phyloP scores from a whole-genome alignment of 2,797 vertebrate genomes.

The Lagocephalus sceleratus region DNA sequence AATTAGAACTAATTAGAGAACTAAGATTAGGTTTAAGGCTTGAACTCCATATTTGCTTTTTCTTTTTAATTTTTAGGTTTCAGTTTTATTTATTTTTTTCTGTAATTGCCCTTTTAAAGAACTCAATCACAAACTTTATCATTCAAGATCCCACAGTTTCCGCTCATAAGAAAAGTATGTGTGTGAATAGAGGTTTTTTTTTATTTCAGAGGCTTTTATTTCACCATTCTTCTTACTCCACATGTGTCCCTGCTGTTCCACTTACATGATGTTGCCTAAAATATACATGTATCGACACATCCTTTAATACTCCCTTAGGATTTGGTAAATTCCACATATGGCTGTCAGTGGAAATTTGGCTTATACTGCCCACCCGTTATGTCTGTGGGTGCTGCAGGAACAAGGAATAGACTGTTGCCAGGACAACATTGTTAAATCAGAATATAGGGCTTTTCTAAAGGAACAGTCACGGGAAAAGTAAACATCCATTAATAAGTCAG shows the following conservation, averaged over 20 bases:
- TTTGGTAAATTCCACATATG: constrained; percentile 32
- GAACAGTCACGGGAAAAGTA: too few relatives aligned
- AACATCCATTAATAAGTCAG: not conserved
- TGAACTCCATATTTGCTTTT: too few relatives aligned
- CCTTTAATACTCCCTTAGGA: not conserved
- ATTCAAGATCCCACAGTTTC: not conserved
- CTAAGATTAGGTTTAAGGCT: too few relatives aligned
- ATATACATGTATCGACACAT: not conserved
- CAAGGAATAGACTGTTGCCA: constrained; percentile 23
- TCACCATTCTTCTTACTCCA: constrained; percentile 1
- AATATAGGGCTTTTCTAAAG: too few relatives aligned
- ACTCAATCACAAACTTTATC: not conserved
- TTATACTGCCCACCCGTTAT: constrained; percentile 22
- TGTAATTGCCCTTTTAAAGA: constrained; percentile 14
- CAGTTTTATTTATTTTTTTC: not conserved
- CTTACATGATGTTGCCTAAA: constrained; percentile 10
- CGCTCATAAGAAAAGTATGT: constrained; percentile 1
- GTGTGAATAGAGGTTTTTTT: not conserved
- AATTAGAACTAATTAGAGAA: too few relatives aligned
- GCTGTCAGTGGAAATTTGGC: constrained; percentile 26
- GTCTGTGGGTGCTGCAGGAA: constrained; percentile 19
- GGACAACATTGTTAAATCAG: constrained; percentile 1
- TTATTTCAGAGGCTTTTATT: constrained; percentile 12
- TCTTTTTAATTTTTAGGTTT: too few relatives aligned
- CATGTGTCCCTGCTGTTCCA: constrained; percentile 3